Conservation (phyloP, 1,140 invertebrate genomes). For the Sinella curviseta region DNA sequence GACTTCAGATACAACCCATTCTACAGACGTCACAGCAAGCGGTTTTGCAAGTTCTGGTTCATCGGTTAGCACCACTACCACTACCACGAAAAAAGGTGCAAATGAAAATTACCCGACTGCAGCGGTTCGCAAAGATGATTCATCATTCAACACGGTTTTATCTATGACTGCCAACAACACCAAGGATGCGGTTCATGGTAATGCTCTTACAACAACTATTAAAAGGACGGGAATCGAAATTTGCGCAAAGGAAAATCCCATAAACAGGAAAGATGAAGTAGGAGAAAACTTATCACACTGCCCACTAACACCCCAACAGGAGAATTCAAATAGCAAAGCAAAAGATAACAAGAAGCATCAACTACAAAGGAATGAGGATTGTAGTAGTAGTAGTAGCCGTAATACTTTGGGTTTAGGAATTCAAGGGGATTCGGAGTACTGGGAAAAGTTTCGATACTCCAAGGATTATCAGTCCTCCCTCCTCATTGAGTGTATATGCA, state of each 20-base stretch:
- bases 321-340: no score
- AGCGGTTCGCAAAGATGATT: neutral
- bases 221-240: no score
- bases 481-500: slow-evolving; percentile 2
- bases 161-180: no score
- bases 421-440: slow-evolving; percentile 18
- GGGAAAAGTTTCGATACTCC: slow-evolving; percentile 19
- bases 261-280: neutral
- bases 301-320: neutral
- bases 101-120: neutral
- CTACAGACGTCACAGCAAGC: neutral
- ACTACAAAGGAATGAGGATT: no score
- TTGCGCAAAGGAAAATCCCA: neutral
- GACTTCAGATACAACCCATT: neutral
- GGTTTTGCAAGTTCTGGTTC: neutral
- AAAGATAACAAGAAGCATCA: no score
- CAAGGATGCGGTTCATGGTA: no score
- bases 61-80: neutral
- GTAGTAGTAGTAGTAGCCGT: neutral
- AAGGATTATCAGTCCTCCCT: slow-evolving; percentile 19
- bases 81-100: neutral
- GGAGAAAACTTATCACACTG: neutral
- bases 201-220: no score
- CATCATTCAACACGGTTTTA: neutral
- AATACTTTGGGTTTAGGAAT: neutral